phyloP scores from a whole-genome alignment of 2,797 vertebrate genomes.

The Acanthopagrus latus region DNA sequence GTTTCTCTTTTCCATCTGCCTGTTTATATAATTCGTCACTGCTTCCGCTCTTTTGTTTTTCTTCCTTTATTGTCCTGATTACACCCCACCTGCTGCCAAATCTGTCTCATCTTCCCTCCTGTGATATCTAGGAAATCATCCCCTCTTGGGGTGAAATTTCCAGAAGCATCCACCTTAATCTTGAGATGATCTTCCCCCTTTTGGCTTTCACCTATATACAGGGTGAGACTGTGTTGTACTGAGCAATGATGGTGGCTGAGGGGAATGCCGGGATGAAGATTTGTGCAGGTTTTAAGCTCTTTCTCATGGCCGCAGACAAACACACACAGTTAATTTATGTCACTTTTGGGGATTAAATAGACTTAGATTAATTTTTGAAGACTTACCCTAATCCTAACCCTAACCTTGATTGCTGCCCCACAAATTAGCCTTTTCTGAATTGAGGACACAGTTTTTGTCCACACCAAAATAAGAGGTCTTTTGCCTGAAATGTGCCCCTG shows the following conservation, averaged over 20 bases:
- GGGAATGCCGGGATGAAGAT: not conserved
- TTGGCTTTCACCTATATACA: constrained; percentile 12
- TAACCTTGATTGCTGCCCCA: too few species aligned
- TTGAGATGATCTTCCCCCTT: not conserved
- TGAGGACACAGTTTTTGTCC: too few species aligned
- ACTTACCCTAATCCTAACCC: too few species aligned
- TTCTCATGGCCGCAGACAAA: not conserved
- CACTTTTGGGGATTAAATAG: too few species aligned
- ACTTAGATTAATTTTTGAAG: too few species aligned
- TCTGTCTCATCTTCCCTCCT: constrained; percentile 44
- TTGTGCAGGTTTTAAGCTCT: constrained; percentile 10
- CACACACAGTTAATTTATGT: not conserved
- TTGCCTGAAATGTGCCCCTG: too few species aligned
- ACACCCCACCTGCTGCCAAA: constrained; percentile 55
- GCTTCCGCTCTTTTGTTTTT: constrained; percentile 54
- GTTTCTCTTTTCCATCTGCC: constrained; percentile 58
- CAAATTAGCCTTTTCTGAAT: too few species aligned
- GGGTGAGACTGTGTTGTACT: not conserved
- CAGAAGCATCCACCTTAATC: not conserved
- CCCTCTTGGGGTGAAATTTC: not conserved
- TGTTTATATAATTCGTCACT: constrained; percentile 58
- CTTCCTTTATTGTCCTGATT: constrained; percentile 51
- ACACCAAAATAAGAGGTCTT: too few species aligned
- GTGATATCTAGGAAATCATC: constrained; percentile 17
- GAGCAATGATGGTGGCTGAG: not conserved